Evolutionary conservation across 2,888 invertebrate species (phyloP).

Genomic region (Ichneumoninae sp.): DNA sequence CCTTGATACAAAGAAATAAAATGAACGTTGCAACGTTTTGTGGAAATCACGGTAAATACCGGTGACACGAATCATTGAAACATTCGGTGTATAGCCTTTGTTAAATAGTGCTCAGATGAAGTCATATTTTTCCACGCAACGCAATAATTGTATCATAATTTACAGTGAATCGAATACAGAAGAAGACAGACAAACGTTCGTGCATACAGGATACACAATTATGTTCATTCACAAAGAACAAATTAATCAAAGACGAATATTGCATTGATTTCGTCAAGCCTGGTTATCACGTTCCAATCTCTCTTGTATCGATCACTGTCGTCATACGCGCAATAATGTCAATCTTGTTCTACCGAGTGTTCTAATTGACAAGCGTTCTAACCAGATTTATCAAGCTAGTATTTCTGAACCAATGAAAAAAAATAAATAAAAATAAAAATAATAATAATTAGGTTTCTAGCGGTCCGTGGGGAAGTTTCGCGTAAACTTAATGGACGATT

Average conservation of each 20-base stretch:
- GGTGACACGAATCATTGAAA: constrained; percentile 73
- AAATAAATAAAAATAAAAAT: constrained; percentile 44
- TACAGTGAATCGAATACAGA: constrained; percentile 65
- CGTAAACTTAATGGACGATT: constrained; percentile 64
- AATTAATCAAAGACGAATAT: constrained; percentile 12
- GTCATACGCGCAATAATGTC: constrained; percentile 56
- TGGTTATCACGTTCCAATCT: constrained; percentile 55
- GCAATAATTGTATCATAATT: constrained; percentile 82
- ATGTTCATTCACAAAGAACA: constrained; percentile 15
- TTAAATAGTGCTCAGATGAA: constrained; percentile 83
- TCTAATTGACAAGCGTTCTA: constrained; percentile 83
- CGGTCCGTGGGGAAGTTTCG: constrained; percentile 69
- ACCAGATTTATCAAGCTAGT: constrained; percentile 83
- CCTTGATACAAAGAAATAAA: constrained; percentile 56
- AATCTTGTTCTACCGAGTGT: constrained; percentile 80
- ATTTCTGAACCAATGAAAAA: constrained; percentile 83
- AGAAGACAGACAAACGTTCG: constrained; percentile 67
- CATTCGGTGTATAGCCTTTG: constrained; percentile 82
- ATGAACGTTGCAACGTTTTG: constrained; percentile 54
- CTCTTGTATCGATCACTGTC: constrained; percentile 59
- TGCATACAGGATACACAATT: constrained; percentile 64
- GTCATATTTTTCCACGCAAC: constrained; percentile 84
- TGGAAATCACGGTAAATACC: constrained; percentile 66
- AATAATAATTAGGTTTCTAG: constrained; percentile 65
- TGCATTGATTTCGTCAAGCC: constrained; percentile 7